phyloP scores from a whole-genome alignment of 2,888 invertebrate species.

The Papilio gigon region DNA sequence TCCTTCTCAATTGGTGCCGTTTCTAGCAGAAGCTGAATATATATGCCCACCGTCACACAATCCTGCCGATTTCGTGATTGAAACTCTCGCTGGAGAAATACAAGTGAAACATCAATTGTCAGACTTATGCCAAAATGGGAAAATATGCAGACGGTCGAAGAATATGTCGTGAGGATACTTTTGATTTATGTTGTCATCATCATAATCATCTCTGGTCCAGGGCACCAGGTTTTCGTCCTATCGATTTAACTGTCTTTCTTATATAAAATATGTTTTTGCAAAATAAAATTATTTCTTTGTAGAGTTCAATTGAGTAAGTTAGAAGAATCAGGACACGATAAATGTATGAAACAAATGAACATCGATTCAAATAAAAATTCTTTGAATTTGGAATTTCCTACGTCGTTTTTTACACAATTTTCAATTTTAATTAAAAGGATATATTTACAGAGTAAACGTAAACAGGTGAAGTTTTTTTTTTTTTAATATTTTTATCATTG shows the following conservation, averaged over 20 bases:
- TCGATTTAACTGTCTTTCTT: background rate
- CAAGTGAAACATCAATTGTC: constrained; percentile 60
- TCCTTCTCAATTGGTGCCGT: constrained; percentile 85
- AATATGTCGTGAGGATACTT: constrained; percentile 57
- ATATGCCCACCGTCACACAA: constrained; percentile 89
- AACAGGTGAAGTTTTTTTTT: constrained; percentile 62
- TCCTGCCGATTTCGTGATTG: constrained; percentile 87
- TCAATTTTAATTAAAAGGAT: constrained; percentile 75
- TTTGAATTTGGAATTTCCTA: constrained; percentile 72
- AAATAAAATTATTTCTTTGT: background rate
- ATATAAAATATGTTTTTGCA: no score
- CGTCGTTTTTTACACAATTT: constrained; percentile 79
- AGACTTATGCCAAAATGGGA: constrained; percentile 68
- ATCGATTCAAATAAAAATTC: constrained; percentile 66
- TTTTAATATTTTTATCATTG: background rate
- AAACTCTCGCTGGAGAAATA: constrained; percentile 56
- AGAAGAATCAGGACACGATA: constrained; percentile 65
- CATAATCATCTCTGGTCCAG: no score
- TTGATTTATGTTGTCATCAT: background rate
- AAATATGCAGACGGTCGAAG: constrained; percentile 56
- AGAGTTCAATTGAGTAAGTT: constrained; percentile 1
- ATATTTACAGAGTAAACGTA: constrained; percentile 78
- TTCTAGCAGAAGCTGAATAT: constrained; percentile 83
- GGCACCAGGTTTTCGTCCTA: no score
- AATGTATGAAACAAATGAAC: constrained; percentile 65